Evolutionary conservation across 1,140 invertebrate genomes (phyloP), one percentile per base, ranked within the genome.

Genomic region (Microvelia longipes): DNA sequence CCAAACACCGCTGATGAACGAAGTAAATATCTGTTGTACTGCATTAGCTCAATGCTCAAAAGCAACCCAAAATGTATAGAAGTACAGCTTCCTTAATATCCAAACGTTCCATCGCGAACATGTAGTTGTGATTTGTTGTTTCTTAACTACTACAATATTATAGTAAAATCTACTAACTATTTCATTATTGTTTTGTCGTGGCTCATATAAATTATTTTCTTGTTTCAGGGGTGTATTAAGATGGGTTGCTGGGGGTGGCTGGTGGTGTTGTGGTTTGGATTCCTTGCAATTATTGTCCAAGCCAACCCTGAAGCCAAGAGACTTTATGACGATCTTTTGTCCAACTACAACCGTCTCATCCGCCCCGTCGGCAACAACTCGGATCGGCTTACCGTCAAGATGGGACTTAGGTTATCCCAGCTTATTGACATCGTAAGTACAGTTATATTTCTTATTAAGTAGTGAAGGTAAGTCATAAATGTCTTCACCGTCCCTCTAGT

Each of bases 291-390:
- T 50, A 64, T 30, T 65, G 69, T 67, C 19, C 61, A 29, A 68
- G 89, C 88, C 78, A 94, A 94, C 84, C 90, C 90, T 76, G 91
- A 95, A 81, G 92, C 93, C 74, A 94, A 94, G 84, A 85, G 92
- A 79, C 87, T 96, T 75, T 96, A 96, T 84, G 93, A 96, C 84
- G 93, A 96, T 82, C 85, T 96, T 73, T 85, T 98, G 74, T 93
- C 90, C 77, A 95, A 96, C 81, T 99, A 99, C 85, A 99, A 99
- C 84, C 87, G 94, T 75, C 89, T 98, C 77, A 98, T 98, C 76
- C 84, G 96, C 77, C 97, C 97, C 66, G 94, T 98, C 72, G 91
- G 91, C 73, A 96, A 98, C 83, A 97, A 96, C 82, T 93, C 92
- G 69, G 95, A 98, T 81, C 88, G 90, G 75, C 87, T 98, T 76